Base-by-base conservation (phyloP, 2,797 vertebrate species). In the Siniperca undulata region DNA sequence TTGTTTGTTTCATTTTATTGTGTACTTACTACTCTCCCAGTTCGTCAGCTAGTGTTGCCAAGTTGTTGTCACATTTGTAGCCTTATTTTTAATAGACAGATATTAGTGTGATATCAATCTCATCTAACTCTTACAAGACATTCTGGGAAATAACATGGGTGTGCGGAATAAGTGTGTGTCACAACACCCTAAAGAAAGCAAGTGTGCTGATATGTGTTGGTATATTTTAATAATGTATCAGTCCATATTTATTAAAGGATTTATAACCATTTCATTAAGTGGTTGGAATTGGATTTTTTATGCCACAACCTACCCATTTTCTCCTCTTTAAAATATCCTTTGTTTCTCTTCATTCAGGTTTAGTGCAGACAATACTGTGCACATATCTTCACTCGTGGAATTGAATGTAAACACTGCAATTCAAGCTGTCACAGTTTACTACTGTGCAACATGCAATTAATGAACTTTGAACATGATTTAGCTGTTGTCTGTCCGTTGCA, bases 391-490 rank as follows among this genome's bases (percentile, higher is more conserved):
- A 34, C 60, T 48, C 13, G 30, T 71, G 60, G 40, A 56, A 30
- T 85, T 74, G 53, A 53, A 77, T 64, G 62, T 70, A 84, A 85
- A 83, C 76, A 78, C 72, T 40, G 73, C 27, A 81, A 65, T 70
- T 80, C 76, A 58, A 77, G 22, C 69, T 52, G 78, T 86, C 78
- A 74, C 56, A 61, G 19, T 82, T 83, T 81, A 68, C 20, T 48
- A 68, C 77, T 30, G 69, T 44, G 75, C 58, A 77, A 80, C 70
- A 16, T 12, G 48, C 74, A 74, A 80, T 85, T 90, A 93, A 93
- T 91, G 84, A 90, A 91, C 92, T 91, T 80, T 84, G 83, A 92
- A 85, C 83, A 76, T 87, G 86, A 91, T 92, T 89, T 85, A 90
- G 87, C 78, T 65, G 66, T 59, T 80, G 80, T 74, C 67, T 83